Percentiles rank a stretch among this genome's conserved stretches.
These are phyloP conservation scores for Drosophila suzukii DNA, from an alignment of 1,140 invertebrate species.

Conservation along the genomic window DNA sequence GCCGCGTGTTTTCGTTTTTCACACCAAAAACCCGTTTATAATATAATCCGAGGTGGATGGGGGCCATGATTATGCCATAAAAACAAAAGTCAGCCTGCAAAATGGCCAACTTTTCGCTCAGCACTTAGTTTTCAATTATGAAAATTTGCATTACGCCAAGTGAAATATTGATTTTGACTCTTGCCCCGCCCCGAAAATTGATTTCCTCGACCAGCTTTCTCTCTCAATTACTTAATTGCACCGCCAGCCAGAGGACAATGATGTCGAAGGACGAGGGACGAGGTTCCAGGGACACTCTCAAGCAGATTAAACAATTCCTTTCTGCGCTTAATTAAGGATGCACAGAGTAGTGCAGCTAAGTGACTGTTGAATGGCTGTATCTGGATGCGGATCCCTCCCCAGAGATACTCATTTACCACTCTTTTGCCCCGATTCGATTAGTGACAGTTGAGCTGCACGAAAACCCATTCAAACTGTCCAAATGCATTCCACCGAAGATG, in stretches of 20 bases:
- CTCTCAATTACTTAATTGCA: conserved; percentile 78
- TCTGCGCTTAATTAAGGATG: conserved; percentile 45
- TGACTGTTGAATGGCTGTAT: conserved; percentile 32
- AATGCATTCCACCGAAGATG: conserved; percentile 25
- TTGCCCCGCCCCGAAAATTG: conserved; percentile 21
- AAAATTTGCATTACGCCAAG: conserved; percentile 72
- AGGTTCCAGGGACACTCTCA: conserved; percentile 34
- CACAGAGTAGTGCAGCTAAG: conserved; percentile 36
- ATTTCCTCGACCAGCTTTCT: conserved; percentile 22
- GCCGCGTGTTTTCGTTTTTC: conserved; percentile 75
- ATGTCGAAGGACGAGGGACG: conserved; percentile 18
- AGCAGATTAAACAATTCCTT: conserved; percentile 74
- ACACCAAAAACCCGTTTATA: conserved; percentile 62
- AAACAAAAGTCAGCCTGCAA: conserved; percentile 29
- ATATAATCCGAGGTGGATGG: conserved; percentile 44
- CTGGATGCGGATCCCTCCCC: not conserved
- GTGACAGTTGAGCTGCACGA: conserved; percentile 43
- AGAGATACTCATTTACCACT: conserved; percentile 12
- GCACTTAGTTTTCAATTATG: conserved; percentile 82
- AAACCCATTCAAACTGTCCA: conserved; percentile 40
- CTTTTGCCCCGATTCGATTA: conserved; percentile 33
- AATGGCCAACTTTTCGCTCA: conserved; percentile 59
- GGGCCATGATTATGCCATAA: conserved; percentile 29
- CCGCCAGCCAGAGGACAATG: conserved; percentile 13
- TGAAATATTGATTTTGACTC: conserved; percentile 78